Evolutionary conservation across 2,888 invertebrate species (phyloP).

Genomic region (Andrena trimmerana): DNA sequence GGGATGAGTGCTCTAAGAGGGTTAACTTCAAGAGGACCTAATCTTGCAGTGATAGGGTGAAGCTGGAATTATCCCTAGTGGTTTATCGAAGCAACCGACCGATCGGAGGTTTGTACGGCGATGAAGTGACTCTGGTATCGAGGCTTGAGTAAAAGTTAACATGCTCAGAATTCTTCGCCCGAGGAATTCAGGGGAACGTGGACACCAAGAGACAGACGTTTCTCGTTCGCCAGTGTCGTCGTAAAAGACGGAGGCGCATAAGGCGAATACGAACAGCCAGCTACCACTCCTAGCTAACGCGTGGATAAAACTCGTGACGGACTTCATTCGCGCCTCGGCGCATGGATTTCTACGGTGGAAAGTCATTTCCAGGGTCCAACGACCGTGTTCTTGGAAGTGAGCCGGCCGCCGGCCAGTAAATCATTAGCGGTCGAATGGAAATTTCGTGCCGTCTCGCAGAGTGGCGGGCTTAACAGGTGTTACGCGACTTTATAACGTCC

Average conservation of each 20-base stretch:
- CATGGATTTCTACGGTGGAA: constrained; percentile 20
- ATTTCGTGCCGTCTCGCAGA: constrained; percentile 55
- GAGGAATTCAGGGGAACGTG: neutral
- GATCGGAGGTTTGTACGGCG: neutral
- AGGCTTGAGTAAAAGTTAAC: neutral
- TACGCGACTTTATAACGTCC: constrained; percentile 70
- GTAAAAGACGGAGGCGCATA: neutral
- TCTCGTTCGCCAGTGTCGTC: neutral
- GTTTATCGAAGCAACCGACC: too few relatives aligned
- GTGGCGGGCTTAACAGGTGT: constrained; percentile 70
- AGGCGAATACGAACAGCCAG: neutral
- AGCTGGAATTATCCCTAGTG: too few relatives aligned
- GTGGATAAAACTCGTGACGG: neutral
- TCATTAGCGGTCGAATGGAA: constrained; percentile 68
- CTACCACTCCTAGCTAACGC: constrained; percentile 1
- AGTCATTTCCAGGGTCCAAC: constrained; percentile 16
- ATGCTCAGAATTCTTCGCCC: neutral
- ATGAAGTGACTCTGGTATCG: neutral
- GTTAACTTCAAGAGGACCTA: too few relatives aligned
- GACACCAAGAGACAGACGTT: too few relatives aligned
- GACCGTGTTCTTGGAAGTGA: constrained; percentile 49
- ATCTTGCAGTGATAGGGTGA: too few relatives aligned
- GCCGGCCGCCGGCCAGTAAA: constrained; percentile 58
- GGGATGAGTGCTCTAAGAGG: too few relatives aligned
- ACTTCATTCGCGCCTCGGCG: constrained; percentile 1